Evolutionary conservation across 2,888 invertebrate genomes (phyloP), one percentile per base, ranked within the genome.

Genomic region (Rosalia funebris): DNA sequence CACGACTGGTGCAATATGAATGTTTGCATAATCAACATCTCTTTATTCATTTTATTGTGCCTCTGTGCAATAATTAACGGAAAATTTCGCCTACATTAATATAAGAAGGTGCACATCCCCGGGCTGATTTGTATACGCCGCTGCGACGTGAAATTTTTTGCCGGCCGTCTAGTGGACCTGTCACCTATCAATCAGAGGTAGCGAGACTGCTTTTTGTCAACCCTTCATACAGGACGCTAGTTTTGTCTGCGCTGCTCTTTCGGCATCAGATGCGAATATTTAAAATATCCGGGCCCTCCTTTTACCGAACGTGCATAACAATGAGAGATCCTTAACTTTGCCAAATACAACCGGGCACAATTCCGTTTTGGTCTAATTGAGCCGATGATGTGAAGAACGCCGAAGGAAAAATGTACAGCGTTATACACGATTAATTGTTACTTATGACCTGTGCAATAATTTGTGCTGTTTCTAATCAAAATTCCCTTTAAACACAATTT

Each of bases 131-230:
- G 31, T 45, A 41, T 31, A 41, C 52, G 52, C 41, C 52, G 41
- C 52, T 52, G 52, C 15, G 5, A n/a, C 52, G 39, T n/a, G 52
- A 25, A 41, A 31, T 52, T 81, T 81, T 80, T 81, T 81, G 78
- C 74, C 66, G 69, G 66, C 77, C 76, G 80, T 81, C 80, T 80
- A 79, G 79, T 73, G 78, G 74, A 71, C 73, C 79, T 80, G 81
- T 81, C 81, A 82, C 81, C 80, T 81, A 82, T 82, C 81, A 82
- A 82, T 82, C 81, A 81, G 77, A 74, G 74, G 77, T 70, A 77
- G 79, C 78, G 81, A 77, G 79, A 81, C 81, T 79, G 76, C 81
- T 81, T 81, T 81, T 81, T 81, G 81, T 81, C 81, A 81, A 80
- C 76, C 77, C 77, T 77, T 80, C 80, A 79, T 81, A 80, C 80